Conservation (phyloP, 37 sponge, comb jelly and placozoan species). For the Aphrocallistes beatrix region DNA sequence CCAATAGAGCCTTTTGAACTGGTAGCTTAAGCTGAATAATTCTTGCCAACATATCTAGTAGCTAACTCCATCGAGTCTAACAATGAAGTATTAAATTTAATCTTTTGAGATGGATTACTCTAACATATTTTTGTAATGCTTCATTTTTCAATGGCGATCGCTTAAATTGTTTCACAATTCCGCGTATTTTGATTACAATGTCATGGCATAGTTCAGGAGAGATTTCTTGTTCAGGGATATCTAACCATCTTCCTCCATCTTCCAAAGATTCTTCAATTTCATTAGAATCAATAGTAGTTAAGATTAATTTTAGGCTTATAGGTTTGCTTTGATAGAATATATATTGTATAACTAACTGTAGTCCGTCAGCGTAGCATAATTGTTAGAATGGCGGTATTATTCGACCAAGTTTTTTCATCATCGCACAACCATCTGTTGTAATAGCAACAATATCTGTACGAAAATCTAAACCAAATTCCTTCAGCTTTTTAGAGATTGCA, state of each 20-base stretch:
- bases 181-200: neutral
- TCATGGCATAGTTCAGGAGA: neutral
- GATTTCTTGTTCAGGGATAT: neutral
- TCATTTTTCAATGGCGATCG: neutral
- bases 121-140: neutral
- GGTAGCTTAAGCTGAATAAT: neutral
- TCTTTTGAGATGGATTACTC: neutral
- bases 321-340: neutral
- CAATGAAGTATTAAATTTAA: neutral
- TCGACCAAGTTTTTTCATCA: too few relatives aligned
- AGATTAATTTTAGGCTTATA: neutral
- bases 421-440: neutral
- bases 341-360: neutral
- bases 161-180: neutral
- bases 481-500: neutral
- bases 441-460: neutral
- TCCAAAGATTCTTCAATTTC: neutral
- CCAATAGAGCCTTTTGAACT: constrained; percentile 16
- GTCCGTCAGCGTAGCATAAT: neutral
- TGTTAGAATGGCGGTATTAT: neutral
- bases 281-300: neutral
- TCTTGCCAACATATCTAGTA: neutral
- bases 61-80: neutral
- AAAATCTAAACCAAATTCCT: neutral
- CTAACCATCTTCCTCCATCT: neutral